phyloP scores from a whole-genome alignment of 64 coral and sea anemone genomes.

The Stichodactyla mertensii region DNA sequence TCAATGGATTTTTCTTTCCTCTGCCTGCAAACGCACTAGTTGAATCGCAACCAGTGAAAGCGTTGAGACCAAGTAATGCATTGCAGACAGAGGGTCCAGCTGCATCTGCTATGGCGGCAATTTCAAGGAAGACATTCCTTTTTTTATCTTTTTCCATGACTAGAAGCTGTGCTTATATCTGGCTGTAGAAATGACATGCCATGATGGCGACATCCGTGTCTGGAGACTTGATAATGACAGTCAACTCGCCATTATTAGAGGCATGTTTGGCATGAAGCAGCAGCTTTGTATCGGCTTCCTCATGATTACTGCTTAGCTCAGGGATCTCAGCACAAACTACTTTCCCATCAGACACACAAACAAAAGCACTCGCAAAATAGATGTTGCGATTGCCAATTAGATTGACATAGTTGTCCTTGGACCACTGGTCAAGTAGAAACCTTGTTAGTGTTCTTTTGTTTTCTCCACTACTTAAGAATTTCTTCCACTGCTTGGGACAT shows the following conservation, averaged over 20 bases:
- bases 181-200: constrained; percentile 36
- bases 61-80: background rate
- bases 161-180: constrained; percentile 21
- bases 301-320: constrained; percentile 37
- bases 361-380: constrained; percentile 26
- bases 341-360: constrained; percentile 30
- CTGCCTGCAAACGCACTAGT: constrained; percentile 30
- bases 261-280: constrained; percentile 52
- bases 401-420: constrained; percentile 27
- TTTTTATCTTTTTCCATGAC: constrained; percentile 29
- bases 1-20: constrained; percentile 22
- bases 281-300: constrained; percentile 52
- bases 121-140: constrained; percentile 18
- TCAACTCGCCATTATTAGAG: constrained; percentile 25
- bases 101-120: constrained; percentile 10
- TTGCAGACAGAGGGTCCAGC: background rate
- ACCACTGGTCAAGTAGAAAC: constrained; percentile 53
- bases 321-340: constrained; percentile 34
- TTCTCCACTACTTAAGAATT: constrained; percentile 61
- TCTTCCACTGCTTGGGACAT: constrained; percentile 66
- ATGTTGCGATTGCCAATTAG: constrained; percentile 13
- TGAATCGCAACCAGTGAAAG: constrained; percentile 25
- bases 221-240: constrained; percentile 38
- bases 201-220: constrained; percentile 55
- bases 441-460: constrained; percentile 46